These are phyloP conservation scores for Vandiemenella viatica DNA, from an alignment of 2,888 invertebrate genomes.

Conservation along the genomic window DNA sequence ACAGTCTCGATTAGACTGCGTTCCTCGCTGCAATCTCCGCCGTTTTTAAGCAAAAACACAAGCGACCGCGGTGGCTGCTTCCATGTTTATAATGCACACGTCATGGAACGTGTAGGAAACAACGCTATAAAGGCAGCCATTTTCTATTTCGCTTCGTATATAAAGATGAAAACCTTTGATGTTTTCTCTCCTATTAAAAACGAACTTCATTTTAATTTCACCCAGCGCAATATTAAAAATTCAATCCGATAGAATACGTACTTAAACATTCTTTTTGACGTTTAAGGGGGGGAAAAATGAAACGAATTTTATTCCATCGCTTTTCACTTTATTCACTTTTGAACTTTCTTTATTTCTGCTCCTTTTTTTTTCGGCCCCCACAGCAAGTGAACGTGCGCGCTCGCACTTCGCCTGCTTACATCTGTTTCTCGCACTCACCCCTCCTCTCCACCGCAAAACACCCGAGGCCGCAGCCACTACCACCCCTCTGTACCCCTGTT, in stretches of 20 bases:
- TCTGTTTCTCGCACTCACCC: not conserved
- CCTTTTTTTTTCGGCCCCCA: no score
- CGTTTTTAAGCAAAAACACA: no score
- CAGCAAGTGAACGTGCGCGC: no score
- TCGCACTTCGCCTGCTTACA: no score
- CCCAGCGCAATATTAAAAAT: not conserved
- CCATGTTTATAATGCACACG: no score
- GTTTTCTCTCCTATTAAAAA: not conserved
- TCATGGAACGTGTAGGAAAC: not conserved
- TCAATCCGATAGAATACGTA: not conserved
- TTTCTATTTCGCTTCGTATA: not conserved
- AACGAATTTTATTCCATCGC: not conserved
- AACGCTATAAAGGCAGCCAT: not conserved
- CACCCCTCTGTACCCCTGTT: no score
- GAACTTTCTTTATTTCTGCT: not conserved
- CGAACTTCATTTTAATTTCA: not conserved
- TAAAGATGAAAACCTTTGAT: not conserved
- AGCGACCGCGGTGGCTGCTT: no score
- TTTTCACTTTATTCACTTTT: not conserved
- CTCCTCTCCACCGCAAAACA: no score
- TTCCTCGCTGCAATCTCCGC: no score
- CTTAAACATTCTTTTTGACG: not conserved
- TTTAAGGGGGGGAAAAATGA: not conserved
- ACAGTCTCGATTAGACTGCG: no score
- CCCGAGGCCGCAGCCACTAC: no score